phyloP scores from a whole-genome alignment of 92 coral and sea anemone genomes.

The Ricordea florida region DNA sequence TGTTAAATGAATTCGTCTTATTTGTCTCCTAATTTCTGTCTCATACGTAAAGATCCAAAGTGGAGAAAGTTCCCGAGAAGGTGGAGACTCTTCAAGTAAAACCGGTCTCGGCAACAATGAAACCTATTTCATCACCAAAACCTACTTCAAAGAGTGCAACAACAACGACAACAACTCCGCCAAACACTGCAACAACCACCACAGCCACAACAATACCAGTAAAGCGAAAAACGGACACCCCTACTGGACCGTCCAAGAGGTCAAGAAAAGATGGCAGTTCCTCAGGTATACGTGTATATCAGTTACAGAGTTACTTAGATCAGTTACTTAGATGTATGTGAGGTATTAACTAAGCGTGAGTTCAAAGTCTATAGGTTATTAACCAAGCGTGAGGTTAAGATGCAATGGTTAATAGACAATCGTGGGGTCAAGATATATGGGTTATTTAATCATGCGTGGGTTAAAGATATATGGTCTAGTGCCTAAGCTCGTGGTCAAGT shows the following conservation, averaged over 20 bases:
- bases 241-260: slow-evolving; percentile 66
- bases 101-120: slow-evolving; percentile 52
- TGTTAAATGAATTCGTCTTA: too few relatives aligned
- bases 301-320: not conserved
- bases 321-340: too few relatives aligned
- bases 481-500: too few relatives aligned
- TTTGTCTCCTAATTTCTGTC: not conserved
- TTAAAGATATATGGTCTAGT: too few relatives aligned
- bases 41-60: not conserved
- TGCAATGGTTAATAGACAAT: too few relatives aligned
- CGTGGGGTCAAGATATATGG: too few relatives aligned
- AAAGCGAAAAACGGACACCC: slow-evolving; percentile 77
- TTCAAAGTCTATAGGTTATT: too few relatives aligned
- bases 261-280: slow-evolving; percentile 75
- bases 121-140: slow-evolving; percentile 45
- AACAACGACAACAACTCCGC: slow-evolving; percentile 53
- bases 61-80: slow-evolving; percentile 35
- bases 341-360: too few relatives aligned
- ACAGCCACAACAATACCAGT: slow-evolving; percentile 76
- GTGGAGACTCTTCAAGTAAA: slow-evolving; percentile 52
- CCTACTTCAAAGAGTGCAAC: slow-evolving; percentile 42
- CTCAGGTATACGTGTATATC: not conserved
- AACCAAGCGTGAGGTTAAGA: too few relatives aligned
- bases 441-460: too few relatives aligned
- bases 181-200: slow-evolving; percentile 70